Base-by-base conservation (phyloP, 2,888 invertebrate genomes). In the Pyrrhosoma nymphula region DNA sequence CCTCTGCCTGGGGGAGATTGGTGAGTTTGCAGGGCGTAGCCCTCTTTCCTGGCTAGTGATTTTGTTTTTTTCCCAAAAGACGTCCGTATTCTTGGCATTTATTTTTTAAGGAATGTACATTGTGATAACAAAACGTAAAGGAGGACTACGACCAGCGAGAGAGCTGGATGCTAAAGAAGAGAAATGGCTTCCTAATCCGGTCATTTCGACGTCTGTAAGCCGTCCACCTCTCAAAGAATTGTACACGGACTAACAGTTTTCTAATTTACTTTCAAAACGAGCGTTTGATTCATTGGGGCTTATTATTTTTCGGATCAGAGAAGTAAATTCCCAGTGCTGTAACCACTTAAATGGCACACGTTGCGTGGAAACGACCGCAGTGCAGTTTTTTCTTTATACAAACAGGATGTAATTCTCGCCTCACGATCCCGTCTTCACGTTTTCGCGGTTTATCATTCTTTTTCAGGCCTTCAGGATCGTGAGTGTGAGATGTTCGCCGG, bases 361-460 rank as follows among this genome's bases (percentile, higher is more conserved):
- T 26, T 91, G 35, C 14, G 82, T 63, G 63, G 63, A 63, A 91
- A 63, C 63, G 91, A 69, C 30, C 91, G 60, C 93, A 4, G 56
- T 93, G 6, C 75, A 18, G 23, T 69, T 75, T 23, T 56, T 56
- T 39, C 39, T 55, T 89, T 56, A 47, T 56, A 26, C 56, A 56
- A 69, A 69, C 69, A 26, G 69, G 69, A 23, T 16, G 93, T 39
- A 75, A 63, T 89, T 89, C 89, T 89, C 89, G 26, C 69, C 47
- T 93, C 93, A 93, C 93, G 93, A 93, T 93, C 69, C 39, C n/a
- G 69, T 69, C 47, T 93, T 93, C 93, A 69, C 69, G 93, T 26
- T 55, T 56, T 56, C 89, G 93, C 60, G 63, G 93, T 93, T 93
- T 93, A 93, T 93, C 93, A 63, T 75, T 93, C n/a, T 93, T 93